Evolutionary conservation across 2,113 vertebrate genomes (phyloP).

Genomic region (Dasypus novemcinctus): DNA sequence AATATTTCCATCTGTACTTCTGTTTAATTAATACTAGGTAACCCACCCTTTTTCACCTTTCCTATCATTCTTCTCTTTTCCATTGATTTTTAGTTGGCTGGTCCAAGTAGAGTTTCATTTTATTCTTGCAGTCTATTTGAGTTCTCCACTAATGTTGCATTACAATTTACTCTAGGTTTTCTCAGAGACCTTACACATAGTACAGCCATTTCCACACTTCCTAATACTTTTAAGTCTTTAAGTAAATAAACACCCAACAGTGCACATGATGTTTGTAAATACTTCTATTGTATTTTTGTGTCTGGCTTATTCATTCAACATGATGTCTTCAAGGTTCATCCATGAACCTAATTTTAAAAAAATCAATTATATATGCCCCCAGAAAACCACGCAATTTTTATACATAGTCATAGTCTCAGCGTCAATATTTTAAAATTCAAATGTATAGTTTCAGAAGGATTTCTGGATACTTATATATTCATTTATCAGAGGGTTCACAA

Average conservation of each 20-base stretch:
- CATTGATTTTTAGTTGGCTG: conserved; percentile 35
- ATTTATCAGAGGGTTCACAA: neutral
- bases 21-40: conserved; percentile 11
- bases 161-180: neutral
- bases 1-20: conserved; percentile 33
- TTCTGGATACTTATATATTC: neutral
- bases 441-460: conserved; percentile 24
- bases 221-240: conserved; percentile 47
- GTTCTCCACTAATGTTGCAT: neutral
- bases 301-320: no score
- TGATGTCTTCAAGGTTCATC: no score
- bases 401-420: conserved; percentile 10
- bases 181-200: neutral
- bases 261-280: conserved; percentile 35
- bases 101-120: conserved; percentile 21
- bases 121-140: conserved; percentile 28
- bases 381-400: conserved; percentile 25
- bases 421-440: conserved; percentile 39
- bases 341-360: conserved; percentile 16
- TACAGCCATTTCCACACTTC: neutral
- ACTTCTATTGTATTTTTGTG: conserved; percentile 28
- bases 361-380: conserved; percentile 1
- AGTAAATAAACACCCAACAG: neutral
- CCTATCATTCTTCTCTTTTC: neutral
- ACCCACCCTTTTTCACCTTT: neutral